Evolutionary conservation across 2,888 invertebrate species (phyloP), one percentile per base, ranked within the genome.

Genomic region (Morpho helenor): DNA sequence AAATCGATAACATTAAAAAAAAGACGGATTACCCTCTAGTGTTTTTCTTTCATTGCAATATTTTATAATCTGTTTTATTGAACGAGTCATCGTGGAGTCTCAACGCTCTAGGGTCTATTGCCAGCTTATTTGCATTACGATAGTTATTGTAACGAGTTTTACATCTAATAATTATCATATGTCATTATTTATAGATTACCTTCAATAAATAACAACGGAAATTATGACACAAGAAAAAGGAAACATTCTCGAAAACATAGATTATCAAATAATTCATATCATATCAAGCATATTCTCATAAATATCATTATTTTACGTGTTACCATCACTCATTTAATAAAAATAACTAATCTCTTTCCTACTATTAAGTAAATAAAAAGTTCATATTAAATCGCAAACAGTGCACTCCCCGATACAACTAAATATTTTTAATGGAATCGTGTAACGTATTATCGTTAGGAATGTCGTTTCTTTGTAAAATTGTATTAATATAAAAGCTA

Each of bases 321-420:
- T 85, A 83, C 83, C 86, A 82, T 85, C 87, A 86, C 84, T 85
- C 86, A 80, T 84, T 83, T 83, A 87, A 87, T 86, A 87, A 84
- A 83, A 86, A 87, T 84, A 87, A 87, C 85, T 86, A 87, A 87
- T 89, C 86, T 87, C 87, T 83, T 82, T 74, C 74, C 83, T 85
- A 83, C 77, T 73, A 80, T 82, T 82, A 87, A 83, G 85, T 86
- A 87, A 84, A 83, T 84, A 85, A 79, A 70, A 74, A 79, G 77
- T 84, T 84, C 75, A 81, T 82, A 75, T 80, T 77, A 81, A 76
- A 84, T 82, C 82, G 86, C 82, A 81, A 81, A 84, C 74, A 73
- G 82, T 83, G 81, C 82, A 76, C 73, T 75, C 69, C 68, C 64
- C 64, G 57, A 56, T 65, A 65, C 47, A 60, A 42, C 54, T 49